Conservation (phyloP, 2,888 invertebrate species). For the Ctena decussata region DNA sequence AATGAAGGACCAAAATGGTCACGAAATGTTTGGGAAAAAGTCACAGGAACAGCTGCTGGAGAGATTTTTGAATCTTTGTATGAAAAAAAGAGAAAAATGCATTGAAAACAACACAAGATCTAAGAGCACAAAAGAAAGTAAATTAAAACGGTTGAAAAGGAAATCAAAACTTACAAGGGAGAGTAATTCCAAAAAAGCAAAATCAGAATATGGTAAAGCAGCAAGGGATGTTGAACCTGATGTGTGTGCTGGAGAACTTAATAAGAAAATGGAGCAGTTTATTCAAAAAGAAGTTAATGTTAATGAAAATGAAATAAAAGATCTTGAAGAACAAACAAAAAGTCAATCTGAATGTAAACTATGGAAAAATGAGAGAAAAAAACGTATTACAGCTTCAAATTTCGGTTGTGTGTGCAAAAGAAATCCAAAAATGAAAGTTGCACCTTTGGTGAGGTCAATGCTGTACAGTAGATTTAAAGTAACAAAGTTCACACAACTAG, state of each 20-base stretch:
- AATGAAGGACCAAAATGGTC: conserved; percentile 2
- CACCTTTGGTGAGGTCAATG: not conserved
- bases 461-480: not conserved
- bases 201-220: not conserved
- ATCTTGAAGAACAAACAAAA: conserved; percentile 4
- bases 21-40: not conserved
- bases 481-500: not conserved
- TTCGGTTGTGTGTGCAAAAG: conserved; percentile 11
- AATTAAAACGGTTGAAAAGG: not conserved
- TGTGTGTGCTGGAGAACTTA: not conserved
- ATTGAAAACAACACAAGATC: not conserved
- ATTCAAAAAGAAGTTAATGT: not conserved
- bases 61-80: not conserved
- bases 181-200: not conserved
- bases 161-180: not conserved
- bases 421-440: not conserved
- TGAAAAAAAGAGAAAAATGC: too few relatives aligned
- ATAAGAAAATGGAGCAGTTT: not conserved
- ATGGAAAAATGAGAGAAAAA: conserved; percentile 19
- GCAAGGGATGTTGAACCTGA: not conserved
- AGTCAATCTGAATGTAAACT: not conserved
- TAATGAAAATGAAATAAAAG: not conserved
- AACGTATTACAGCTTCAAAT: conserved; percentile 13
- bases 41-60: not conserved
- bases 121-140: not conserved